A percentile compares a stretch with the other conserved stretches of the same genome.
phyloP scores from a whole-genome alignment of 2,888 invertebrate genomes.

The Lobophora halterata region DNA sequence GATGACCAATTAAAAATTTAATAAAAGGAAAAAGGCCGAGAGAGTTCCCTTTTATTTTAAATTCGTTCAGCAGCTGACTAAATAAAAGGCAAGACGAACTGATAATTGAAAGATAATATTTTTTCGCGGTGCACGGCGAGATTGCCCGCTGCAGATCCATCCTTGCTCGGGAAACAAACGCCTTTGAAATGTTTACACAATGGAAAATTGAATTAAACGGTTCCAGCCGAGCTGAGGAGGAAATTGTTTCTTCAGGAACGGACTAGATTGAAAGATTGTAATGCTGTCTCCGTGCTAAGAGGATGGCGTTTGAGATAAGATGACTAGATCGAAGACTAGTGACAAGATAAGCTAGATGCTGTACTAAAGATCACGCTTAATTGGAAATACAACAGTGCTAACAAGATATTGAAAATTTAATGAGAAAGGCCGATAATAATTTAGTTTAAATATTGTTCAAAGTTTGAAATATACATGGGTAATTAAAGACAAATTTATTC shows the following conservation, averaged over 20 bases:
- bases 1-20: constrained; percentile 35
- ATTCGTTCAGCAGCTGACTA: constrained; percentile 59
- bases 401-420: too few relatives aligned
- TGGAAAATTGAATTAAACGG: constrained; percentile 31
- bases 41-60: constrained; percentile 50
- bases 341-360: too few relatives aligned
- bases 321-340: too few relatives aligned
- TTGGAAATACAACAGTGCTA: too few relatives aligned
- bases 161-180: constrained; percentile 33
- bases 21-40: constrained; percentile 28
- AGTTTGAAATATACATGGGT: too few relatives aligned
- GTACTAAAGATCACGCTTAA: too few relatives aligned
- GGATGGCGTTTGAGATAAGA: too few relatives aligned
- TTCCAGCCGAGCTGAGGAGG: constrained; percentile 10
- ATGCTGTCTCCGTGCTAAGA: too few relatives aligned
- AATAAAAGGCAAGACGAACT: constrained; percentile 51
- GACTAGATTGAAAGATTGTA: constrained; percentile 20
- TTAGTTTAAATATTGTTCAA: too few relatives aligned
- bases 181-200: constrained; percentile 39
- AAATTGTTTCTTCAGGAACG: constrained; percentile 15
- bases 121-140: constrained; percentile 50
- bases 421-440: too few relatives aligned
- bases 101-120: constrained; percentile 71
- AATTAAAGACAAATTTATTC: too few relatives aligned
- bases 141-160: constrained; percentile 42